These are phyloP conservation scores for Onychomys arenicola DNA, from an alignment of 2,797 vertebrate species.

Conservation along the genomic window DNA sequence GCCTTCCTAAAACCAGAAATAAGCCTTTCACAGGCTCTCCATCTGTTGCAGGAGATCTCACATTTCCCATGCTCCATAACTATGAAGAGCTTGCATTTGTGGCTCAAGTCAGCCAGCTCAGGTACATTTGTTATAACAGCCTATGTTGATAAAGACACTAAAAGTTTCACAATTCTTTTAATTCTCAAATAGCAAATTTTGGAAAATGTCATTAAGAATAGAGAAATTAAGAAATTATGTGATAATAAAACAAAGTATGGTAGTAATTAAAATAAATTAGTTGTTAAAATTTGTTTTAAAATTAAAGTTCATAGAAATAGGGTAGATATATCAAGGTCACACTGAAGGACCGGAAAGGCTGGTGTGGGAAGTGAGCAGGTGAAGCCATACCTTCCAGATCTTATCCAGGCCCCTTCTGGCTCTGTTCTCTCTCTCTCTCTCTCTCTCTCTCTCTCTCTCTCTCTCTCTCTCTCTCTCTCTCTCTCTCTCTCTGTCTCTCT, in stretches of 20 bases:
- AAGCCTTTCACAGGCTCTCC: neutral
- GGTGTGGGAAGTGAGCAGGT: neutral
- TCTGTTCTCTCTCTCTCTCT: neutral
- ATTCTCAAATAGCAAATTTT: neutral
- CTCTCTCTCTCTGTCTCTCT: too few relatives aligned
- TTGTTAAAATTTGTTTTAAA: neutral
- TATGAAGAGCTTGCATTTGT: neutral
- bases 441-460: too few relatives aligned
- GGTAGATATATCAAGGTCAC: neutral
- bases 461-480: too few relatives aligned
- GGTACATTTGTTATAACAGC: neutral
- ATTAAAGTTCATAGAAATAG: neutral
- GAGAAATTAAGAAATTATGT: neutral
- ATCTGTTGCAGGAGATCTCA: neutral
- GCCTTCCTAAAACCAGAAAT: neutral
- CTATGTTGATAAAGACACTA: neutral
- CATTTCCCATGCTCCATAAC: neutral
- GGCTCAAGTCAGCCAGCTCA: too few relatives aligned
- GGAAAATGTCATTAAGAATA: neutral
- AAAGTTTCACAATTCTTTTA: neutral
- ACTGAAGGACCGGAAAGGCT: neutral
- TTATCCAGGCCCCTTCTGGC: fast-evolving
- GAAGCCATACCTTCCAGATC: too few relatives aligned
- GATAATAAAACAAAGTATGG: neutral
- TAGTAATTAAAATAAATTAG: neutral